Evolutionary conservation across 2,888 invertebrate genomes (phyloP).

Genomic region (Xylocampa areola): DNA sequence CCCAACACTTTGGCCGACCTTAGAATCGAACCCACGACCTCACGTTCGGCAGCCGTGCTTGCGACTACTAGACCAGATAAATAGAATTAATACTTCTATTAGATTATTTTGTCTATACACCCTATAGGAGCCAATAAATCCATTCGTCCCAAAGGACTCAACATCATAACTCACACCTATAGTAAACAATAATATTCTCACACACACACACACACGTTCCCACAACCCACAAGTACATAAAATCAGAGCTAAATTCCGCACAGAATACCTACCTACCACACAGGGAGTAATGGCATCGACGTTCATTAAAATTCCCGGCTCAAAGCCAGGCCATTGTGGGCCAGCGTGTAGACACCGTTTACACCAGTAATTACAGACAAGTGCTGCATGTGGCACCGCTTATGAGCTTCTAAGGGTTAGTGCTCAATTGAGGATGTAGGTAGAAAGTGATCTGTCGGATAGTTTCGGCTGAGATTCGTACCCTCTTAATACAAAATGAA

Average conservation of each 20-base stretch:
- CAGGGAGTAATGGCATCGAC: constrained; percentile 47
- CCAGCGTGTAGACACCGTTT: constrained; percentile 40
- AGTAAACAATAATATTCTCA: constrained; percentile 13
- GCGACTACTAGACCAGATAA: no score
- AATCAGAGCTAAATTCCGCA: constrained; percentile 33
- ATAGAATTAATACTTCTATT: no score
- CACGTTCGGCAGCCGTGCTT: no score
- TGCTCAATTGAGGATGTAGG: constrained; percentile 17
- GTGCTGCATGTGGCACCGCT: constrained; percentile 28
- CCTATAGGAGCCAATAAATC: no score
- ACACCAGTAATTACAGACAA: constrained; percentile 34
- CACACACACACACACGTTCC: neutral
- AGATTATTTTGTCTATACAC: no score
- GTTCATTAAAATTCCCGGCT: constrained; percentile 53
- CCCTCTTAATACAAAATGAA: no score
- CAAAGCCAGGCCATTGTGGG: constrained; percentile 49
- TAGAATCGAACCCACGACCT: no score
- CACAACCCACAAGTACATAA: constrained; percentile 9
- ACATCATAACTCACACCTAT: neutral
- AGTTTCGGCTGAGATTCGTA: no score
- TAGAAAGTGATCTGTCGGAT: no score
- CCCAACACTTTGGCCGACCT: no score
- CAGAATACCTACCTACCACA: constrained; percentile 23
- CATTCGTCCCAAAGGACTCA: no score
- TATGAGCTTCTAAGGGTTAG: constrained; percentile 42